Conservation (phyloP, 2,113 vertebrate species). For the Pachycephala philippinensis region DNA sequence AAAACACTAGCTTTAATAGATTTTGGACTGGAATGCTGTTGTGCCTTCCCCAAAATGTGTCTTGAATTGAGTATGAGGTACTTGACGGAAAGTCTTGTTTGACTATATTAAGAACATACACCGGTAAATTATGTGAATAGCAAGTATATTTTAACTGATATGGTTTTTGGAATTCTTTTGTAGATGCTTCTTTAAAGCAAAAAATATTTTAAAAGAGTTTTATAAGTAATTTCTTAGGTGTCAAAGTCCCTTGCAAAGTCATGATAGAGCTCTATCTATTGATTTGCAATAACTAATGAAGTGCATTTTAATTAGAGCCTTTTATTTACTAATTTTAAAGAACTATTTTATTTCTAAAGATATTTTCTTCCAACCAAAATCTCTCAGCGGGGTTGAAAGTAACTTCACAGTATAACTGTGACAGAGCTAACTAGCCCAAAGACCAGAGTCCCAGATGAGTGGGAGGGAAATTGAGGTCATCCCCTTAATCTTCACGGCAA, state of each 20-base stretch:
- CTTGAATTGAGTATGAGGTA: not conserved
- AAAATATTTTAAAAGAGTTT: not conserved
- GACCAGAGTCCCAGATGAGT: not conserved
- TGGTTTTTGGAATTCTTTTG: not conserved
- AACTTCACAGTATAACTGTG: not conserved
- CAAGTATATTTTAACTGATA: not conserved
- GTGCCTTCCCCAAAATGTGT: not conserved
- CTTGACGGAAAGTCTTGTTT: not conserved
- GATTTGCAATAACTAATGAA: not conserved
- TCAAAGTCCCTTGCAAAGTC: not conserved
- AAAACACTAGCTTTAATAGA: not conserved
- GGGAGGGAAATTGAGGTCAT: not conserved
- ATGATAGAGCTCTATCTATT: not conserved
- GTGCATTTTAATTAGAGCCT: not conserved
- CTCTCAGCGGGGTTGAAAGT: not conserved
- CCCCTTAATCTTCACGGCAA: not conserved
- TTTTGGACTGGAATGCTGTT: not conserved
- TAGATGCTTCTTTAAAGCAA: not conserved
- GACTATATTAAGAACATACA: not conserved
- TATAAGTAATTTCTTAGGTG: not conserved
- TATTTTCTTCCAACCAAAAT: not conserved
- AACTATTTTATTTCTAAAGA: not conserved
- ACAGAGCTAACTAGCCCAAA: not conserved
- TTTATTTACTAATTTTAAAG: not conserved
- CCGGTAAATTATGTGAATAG: not conserved